A percentile compares a stretch with the other conserved stretches of the same genome.
phyloP scores from a whole-genome alignment of 2,797 vertebrate genomes.

The Ceyx erithaca region DNA sequence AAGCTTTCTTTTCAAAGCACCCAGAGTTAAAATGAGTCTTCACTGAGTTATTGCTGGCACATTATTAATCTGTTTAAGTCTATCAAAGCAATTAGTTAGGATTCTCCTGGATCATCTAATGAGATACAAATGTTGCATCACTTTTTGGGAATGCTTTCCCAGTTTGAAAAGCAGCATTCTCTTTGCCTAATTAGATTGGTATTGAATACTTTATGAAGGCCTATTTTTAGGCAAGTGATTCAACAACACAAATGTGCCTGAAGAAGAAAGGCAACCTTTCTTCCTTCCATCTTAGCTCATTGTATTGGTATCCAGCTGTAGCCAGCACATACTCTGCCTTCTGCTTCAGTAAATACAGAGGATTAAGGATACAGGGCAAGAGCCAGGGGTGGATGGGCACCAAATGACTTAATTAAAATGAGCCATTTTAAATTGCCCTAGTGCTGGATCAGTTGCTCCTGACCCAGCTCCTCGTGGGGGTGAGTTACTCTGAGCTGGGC shows the following conservation, averaged over 20 bases:
- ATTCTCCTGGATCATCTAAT: constrained; percentile 18
- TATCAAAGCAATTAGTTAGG: constrained; percentile 30
- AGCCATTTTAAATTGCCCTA: neutral
- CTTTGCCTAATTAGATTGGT: constrained; percentile 29
- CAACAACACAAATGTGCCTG: constrained; percentile 17
- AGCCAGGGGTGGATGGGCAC: neutral
- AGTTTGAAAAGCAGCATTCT: constrained; percentile 16
- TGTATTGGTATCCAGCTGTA: neutral
- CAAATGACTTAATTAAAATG: neutral
- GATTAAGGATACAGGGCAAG: neutral
- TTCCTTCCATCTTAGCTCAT: neutral
- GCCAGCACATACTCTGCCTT: neutral
- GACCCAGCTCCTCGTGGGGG: neutral
- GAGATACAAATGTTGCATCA: constrained; percentile 11
- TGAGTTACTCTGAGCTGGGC: neutral
- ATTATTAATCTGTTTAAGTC: constrained; percentile 32
- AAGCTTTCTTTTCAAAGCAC: neutral
- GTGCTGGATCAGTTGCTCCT: neutral
- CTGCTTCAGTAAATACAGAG: neutral
- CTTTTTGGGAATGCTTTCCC: constrained; percentile 22
- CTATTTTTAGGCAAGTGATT: constrained; percentile 33
- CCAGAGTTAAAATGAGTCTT: neutral
- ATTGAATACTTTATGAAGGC: constrained; percentile 20
- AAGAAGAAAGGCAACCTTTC: neutral
- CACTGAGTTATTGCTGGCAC: neutral